These are phyloP conservation scores for Cotesia glomerata DNA, from an alignment of 1,140 invertebrate genomes.

Conservation along the genomic window DNA sequence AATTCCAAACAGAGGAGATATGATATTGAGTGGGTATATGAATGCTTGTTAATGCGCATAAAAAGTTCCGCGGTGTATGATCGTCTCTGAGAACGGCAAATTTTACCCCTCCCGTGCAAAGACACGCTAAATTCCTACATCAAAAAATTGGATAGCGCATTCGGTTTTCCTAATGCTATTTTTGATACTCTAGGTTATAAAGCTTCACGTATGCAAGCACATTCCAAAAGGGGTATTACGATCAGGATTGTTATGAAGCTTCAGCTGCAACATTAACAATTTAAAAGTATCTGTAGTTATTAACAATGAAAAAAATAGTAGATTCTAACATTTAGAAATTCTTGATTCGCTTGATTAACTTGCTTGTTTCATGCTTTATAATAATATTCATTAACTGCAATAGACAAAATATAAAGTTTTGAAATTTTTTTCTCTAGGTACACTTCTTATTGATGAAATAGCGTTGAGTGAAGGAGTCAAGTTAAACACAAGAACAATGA, in stretches of 20 bases:
- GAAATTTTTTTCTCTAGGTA: too few species aligned
- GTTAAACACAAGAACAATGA: background rate
- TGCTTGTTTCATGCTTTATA: too few species aligned
- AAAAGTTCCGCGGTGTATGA: constrained; percentile 1
- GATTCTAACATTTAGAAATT: too few species aligned
- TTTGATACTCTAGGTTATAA: background rate
- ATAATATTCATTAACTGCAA: too few species aligned
- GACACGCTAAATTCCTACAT: background rate
- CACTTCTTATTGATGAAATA: too few species aligned
- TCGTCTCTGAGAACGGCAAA: background rate
- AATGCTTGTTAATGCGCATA: background rate
- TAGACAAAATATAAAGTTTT: too few species aligned
- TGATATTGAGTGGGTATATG: constrained; percentile 1
- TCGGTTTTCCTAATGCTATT: background rate
- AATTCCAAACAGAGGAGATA: background rate
- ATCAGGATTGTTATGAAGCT: background rate
- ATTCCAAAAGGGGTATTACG: too few species aligned
- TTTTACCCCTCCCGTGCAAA: background rate
- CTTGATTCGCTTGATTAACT: too few species aligned
- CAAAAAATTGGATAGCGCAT: constrained; percentile 1
- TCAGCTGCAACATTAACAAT: too few species aligned
- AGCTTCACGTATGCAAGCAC: background rate
- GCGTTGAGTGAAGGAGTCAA: too few species aligned
- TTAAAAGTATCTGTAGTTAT: too few species aligned
- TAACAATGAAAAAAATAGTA: too few species aligned